phyloP scores from a whole-genome alignment of 2,797 vertebrate genomes.

The Acestrorhynchus altus region DNA sequence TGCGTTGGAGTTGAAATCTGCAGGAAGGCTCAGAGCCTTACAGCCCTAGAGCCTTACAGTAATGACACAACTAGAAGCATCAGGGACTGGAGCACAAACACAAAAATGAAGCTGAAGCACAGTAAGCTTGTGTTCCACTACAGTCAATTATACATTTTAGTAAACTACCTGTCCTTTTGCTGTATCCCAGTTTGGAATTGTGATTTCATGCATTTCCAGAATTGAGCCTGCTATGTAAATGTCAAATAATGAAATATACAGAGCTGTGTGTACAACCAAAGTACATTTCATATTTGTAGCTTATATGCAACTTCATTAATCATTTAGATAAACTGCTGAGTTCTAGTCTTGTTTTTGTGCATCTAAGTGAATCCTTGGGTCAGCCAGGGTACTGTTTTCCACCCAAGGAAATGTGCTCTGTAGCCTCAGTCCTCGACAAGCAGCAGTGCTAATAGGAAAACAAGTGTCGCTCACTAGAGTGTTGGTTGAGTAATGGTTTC shows the following conservation, averaged over 20 bases:
- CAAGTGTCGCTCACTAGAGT: background rate
- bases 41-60: too few species aligned
- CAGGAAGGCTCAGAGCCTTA: too few species aligned
- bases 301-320: background rate
- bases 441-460: background rate
- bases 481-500: constrained; percentile 3
- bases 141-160: too few species aligned
- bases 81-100: too few species aligned
- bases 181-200: too few species aligned
- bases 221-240: background rate
- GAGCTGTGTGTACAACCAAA: background rate
- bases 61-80: background rate
- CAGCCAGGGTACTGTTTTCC: background rate
- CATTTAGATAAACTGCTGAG: background rate
- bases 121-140: too few species aligned
- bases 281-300: background rate
- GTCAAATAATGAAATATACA: background rate
- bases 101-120: too few species aligned
- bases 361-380: background rate
- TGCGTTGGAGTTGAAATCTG: too few species aligned
- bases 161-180: too few species aligned
- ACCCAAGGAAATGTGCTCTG: background rate
- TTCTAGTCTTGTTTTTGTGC: background rate
- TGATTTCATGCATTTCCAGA: too few species aligned
- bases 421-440: background rate